Conservation (phyloP, 1,140 invertebrate species). For the Yoshiicerus persimilis region DNA sequence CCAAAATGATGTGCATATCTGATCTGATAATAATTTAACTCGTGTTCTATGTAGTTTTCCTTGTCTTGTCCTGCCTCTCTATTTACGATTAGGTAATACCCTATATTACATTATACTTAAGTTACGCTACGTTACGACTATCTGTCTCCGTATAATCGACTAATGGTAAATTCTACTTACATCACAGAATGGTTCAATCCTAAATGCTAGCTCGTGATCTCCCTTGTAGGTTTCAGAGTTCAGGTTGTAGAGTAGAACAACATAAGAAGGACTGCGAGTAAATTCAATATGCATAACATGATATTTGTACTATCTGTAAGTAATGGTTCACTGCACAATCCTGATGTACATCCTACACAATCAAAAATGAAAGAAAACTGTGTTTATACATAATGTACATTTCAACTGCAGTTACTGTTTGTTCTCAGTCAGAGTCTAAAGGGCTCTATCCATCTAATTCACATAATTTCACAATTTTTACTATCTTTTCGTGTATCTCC, state of each 20-base stretch:
- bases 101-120: not conserved
- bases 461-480: constrained; percentile 1
- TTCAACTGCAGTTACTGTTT: not conserved
- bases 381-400: not conserved
- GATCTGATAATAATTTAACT: not conserved
- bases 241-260: not conserved
- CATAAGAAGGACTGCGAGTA: not conserved
- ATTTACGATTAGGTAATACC: not conserved
- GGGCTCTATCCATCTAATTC: not conserved
- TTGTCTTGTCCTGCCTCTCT: not conserved
- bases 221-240: not conserved
- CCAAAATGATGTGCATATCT: not conserved
- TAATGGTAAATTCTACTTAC: not conserved
- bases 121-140: not conserved
- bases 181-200: too few species aligned
- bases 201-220: not conserved
- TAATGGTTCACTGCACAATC: not conserved
- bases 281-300: not conserved
- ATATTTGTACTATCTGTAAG: not conserved
- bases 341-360: not conserved
- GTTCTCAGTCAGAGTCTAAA: not conserved
- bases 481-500: not conserved
- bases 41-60: not conserved
- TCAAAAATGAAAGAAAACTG: not conserved
- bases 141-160: not conserved